Percentiles rank a stretch among this genome's conserved stretches.
phyloP scores from a whole-genome alignment of 2,797 vertebrate genomes.

The Enteromius afrohamiltoni region DNA sequence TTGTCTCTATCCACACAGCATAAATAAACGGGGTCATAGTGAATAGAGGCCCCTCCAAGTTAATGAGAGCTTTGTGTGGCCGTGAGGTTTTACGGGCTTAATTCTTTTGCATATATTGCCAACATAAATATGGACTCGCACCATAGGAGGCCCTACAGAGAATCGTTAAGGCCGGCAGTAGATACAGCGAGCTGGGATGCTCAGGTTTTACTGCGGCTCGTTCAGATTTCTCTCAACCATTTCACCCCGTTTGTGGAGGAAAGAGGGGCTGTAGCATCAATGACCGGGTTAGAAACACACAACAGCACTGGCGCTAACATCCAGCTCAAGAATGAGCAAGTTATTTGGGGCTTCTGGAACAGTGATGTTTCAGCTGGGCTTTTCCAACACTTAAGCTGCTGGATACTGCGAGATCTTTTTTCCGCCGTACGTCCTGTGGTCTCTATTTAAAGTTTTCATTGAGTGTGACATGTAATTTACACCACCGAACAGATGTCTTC shows the following conservation, averaged over 20 bases:
- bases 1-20: constrained; percentile 66
- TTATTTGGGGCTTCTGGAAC: constrained; percentile 20
- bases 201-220: constrained; percentile 92
- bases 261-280: constrained; percentile 46
- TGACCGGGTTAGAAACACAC: constrained; percentile 60
- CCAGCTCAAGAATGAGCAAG: constrained; percentile 40
- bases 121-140: constrained; percentile 95
- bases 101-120: constrained; percentile 98
- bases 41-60: constrained; percentile 71
- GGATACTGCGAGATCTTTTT: constrained; percentile 32
- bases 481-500: constrained; percentile 56
- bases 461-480: constrained; percentile 55
- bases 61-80: constrained; percentile 93
- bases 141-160: constrained; percentile 87
- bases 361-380: constrained; percentile 41
- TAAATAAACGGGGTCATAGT: constrained; percentile 69
- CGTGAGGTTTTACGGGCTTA: constrained; percentile 94
- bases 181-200: constrained; percentile 91
- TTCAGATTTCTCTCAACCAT: constrained; percentile 88
- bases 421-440: constrained; percentile 45
- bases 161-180: constrained; percentile 84
- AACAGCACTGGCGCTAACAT: constrained; percentile 52
- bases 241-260: constrained; percentile 79
- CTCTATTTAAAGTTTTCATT: constrained; percentile 52
- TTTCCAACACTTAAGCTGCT: constrained; percentile 41